A percentile compares a stretch with the other conserved stretches of the same genome.
These are phyloP conservation scores for Tethea ocularis DNA, from an alignment of 2,888 invertebrate genomes.

Conservation along the genomic window DNA sequence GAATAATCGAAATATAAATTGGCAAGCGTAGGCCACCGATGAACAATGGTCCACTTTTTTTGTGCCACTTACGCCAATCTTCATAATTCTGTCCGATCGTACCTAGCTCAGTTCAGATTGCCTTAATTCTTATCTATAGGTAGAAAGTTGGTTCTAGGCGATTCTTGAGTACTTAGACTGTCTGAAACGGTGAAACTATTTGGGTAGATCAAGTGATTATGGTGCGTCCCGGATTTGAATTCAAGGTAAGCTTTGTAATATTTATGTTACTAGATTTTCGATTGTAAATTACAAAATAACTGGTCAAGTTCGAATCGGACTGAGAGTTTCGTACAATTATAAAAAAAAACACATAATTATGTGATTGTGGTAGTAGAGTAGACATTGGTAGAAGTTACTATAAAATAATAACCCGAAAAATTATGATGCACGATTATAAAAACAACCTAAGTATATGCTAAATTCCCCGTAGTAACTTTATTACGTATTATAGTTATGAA, in stretches of 20 bases:
- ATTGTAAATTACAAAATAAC: too few species aligned
- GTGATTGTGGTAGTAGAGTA: too few species aligned
- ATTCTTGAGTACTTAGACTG: constrained; percentile 12
- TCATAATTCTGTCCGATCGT: constrained; percentile 55
- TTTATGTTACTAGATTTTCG: too few species aligned
- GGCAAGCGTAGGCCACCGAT: constrained; percentile 24
- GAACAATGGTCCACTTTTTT: constrained; percentile 29
- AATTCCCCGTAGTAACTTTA: neutral
- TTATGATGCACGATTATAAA: too few species aligned
- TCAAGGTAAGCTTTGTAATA: too few species aligned
- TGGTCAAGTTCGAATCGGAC: too few species aligned
- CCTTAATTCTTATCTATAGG: constrained; percentile 64
- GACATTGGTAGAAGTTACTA: too few species aligned
- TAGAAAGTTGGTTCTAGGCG: constrained; percentile 44
- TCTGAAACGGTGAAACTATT: neutral
- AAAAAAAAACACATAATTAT: too few species aligned
- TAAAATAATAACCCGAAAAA: too few species aligned
- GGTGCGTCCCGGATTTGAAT: neutral
- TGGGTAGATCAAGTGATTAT: neutral
- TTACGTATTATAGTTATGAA: neutral
- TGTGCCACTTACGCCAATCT: constrained; percentile 68
- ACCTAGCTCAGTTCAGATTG: constrained; percentile 52
- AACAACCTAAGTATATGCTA: too few species aligned
- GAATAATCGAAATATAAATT: constrained; percentile 35
- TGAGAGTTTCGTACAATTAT: too few species aligned